phyloP scores from a whole-genome alignment of 1,140 invertebrate genomes.

The Drosophila eugracilis region DNA sequence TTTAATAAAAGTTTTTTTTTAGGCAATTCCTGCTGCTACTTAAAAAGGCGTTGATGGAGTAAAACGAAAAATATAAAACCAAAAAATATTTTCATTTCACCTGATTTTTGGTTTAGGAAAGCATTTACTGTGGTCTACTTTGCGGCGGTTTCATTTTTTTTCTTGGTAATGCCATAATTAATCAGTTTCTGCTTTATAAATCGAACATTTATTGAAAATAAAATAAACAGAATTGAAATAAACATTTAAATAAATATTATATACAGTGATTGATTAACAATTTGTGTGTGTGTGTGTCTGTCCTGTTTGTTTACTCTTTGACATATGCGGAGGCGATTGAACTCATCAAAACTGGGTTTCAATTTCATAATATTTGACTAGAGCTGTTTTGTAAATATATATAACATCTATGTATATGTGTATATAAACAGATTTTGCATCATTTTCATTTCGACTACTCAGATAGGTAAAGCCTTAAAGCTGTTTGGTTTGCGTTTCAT shows the following conservation, averaged over 20 bases:
- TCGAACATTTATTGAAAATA: conserved; percentile 44
- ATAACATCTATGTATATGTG: conserved; percentile 55
- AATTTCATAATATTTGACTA: conserved; percentile 58
- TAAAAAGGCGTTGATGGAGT: conserved; percentile 29
- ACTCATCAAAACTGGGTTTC: conserved; percentile 43
- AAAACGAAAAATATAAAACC: conserved; percentile 13
- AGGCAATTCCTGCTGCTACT: conserved; percentile 75
- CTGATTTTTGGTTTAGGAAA: conserved; percentile 35
- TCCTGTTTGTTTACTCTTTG: conserved; percentile 45
- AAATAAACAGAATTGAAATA: conserved; percentile 41
- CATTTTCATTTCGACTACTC: conserved; percentile 62
- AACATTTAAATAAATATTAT: conserved; percentile 44
- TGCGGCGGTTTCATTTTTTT: conserved; percentile 33
- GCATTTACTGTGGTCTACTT: conserved; percentile 28
- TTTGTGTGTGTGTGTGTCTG: conserved; percentile 31
- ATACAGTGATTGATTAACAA: conserved; percentile 56
- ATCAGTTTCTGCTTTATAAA: conserved; percentile 6
- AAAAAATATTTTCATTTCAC: conserved; percentile 39
- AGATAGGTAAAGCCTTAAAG: conserved; percentile 71
- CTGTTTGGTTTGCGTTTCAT: conserved; percentile 61
- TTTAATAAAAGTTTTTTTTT: conserved; percentile 67
- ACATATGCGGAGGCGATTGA: conserved; percentile 62
- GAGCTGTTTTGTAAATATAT: conserved; percentile 69
- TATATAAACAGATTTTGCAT: conserved; percentile 48
- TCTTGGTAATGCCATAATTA: conserved; percentile 2